Conservation (phyloP, 2,888 invertebrate species). For the Eucera pruinosa region DNA sequence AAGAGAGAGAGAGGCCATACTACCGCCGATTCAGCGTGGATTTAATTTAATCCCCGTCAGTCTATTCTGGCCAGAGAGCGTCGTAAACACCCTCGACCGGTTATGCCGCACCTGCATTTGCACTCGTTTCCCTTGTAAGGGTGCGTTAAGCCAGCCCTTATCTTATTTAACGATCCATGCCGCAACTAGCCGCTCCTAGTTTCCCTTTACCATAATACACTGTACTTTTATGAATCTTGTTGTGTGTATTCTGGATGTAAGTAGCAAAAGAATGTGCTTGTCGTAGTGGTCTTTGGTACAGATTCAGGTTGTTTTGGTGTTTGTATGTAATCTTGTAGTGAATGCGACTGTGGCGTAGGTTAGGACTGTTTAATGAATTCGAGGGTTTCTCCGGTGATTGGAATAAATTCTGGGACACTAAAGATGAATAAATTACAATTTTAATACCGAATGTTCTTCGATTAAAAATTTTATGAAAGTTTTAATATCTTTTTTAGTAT, state of each 20-base stretch:
- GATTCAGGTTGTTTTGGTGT: too few species aligned
- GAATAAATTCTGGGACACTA: too few species aligned
- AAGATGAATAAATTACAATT: too few species aligned
- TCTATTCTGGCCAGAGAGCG: conserved; percentile 70
- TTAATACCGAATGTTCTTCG: too few species aligned
- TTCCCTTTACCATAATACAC: background rate
- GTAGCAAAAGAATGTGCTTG: background rate
- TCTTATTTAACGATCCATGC: conserved; percentile 39
- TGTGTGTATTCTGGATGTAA: background rate
- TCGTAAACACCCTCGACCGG: conserved; percentile 76
- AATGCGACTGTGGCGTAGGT: too few species aligned
- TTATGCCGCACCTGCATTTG: conserved; percentile 70
- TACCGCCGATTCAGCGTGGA: conserved; percentile 70
- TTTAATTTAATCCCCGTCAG: conserved; percentile 79
- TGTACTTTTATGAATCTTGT: background rate
- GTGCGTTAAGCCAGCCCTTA: conserved; percentile 26
- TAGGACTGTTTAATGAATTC: too few species aligned
- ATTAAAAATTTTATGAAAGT: too few species aligned
- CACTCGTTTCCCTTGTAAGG: conserved; percentile 48
- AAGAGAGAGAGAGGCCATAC: conserved; percentile 38
- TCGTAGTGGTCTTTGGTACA: too few species aligned
- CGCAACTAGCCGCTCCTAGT: background rate
- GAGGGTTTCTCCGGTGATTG: too few species aligned
- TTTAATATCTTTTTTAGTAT: too few species aligned
- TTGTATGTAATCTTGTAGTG: too few species aligned